Conservation (phyloP, 2,888 invertebrate species). For the Mythimna impura region DNA sequence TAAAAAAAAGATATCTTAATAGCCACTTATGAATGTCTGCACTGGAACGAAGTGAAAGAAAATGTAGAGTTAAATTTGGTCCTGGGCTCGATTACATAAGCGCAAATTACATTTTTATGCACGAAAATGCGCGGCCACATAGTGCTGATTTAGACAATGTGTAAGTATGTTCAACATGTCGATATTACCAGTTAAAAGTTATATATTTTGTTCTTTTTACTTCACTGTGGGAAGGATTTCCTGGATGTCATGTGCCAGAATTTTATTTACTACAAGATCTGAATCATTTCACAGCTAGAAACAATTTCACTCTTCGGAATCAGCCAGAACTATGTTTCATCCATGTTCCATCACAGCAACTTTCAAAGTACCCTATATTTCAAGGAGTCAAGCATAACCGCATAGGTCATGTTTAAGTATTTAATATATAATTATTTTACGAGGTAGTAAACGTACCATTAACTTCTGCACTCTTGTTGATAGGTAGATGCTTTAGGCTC, state of each 20-base stretch:
- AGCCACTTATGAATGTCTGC: too few species aligned
- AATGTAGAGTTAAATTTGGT: not conserved
- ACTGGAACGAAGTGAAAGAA: not conserved
- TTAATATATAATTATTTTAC: conserved; percentile 28
- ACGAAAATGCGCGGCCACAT: too few species aligned
- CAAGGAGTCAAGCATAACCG: conserved; percentile 2
- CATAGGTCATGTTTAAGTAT: conserved; percentile 3
- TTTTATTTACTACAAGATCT: not conserved
- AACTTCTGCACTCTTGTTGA: conserved; percentile 5
- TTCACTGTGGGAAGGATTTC: too few species aligned
- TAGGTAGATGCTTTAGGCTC: conserved; percentile 4
- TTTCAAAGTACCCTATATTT: not conserved
- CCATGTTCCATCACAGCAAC: not conserved
- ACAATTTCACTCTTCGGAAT: not conserved
- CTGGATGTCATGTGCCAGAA: too few species aligned
- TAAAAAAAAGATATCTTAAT: too few species aligned
- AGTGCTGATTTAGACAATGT: too few species aligned
- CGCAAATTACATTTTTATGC: too few species aligned
- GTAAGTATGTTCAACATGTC: too few species aligned
- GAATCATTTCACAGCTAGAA: not conserved
- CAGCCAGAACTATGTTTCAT: not conserved
- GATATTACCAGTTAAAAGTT: too few species aligned
- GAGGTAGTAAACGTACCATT: conserved; percentile 16
- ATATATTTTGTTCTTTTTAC: too few species aligned
- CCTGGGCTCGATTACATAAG: too few species aligned